Conservation (phyloP, 2,113 vertebrate genomes). For the Pollachius pollachius region DNA sequence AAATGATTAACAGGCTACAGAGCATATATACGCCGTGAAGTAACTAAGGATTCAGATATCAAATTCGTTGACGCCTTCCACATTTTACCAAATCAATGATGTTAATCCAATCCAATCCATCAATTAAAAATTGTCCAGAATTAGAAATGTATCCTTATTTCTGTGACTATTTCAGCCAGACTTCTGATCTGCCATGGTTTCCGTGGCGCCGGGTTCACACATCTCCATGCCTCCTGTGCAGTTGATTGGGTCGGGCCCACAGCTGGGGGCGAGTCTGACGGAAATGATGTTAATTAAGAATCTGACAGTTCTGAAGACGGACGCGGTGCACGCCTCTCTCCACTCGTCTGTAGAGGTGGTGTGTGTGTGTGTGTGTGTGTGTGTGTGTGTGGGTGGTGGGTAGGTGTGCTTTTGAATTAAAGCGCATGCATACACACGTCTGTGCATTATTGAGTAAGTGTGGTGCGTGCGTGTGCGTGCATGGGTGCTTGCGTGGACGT, state of each 20-base stretch:
- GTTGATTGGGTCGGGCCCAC: constrained; percentile 60
- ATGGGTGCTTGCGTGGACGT: constrained; percentile 28
- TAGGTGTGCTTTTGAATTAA: constrained; percentile 71
- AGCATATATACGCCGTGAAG: too few relatives aligned
- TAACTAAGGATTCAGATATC: too few relatives aligned
- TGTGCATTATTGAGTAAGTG: neutral
- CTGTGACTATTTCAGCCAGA: neutral
- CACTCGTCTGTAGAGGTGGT: constrained; percentile 53
- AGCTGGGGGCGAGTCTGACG: constrained; percentile 71
- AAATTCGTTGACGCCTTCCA: too few relatives aligned
- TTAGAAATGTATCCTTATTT: neutral
- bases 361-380: constrained; percentile 16
- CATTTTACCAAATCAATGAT: too few relatives aligned
- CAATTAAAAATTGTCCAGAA: neutral
- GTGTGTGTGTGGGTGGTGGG: constrained; percentile 73
- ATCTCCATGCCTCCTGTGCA: constrained; percentile 12
- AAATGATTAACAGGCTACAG: constrained; percentile 14
- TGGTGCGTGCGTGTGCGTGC: neutral
- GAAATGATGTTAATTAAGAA: constrained; percentile 85
- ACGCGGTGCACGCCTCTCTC: constrained; percentile 61
- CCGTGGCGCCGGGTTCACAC: constrained; percentile 10
- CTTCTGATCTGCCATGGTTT: constrained; percentile 6
- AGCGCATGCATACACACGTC: constrained; percentile 35
- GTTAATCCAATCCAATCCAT: too few relatives aligned
- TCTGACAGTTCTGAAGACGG: constrained; percentile 70